These are phyloP conservation scores for Antigone vipio DNA, from an alignment of 2,113 vertebrate species.

Conservation along the genomic window DNA sequence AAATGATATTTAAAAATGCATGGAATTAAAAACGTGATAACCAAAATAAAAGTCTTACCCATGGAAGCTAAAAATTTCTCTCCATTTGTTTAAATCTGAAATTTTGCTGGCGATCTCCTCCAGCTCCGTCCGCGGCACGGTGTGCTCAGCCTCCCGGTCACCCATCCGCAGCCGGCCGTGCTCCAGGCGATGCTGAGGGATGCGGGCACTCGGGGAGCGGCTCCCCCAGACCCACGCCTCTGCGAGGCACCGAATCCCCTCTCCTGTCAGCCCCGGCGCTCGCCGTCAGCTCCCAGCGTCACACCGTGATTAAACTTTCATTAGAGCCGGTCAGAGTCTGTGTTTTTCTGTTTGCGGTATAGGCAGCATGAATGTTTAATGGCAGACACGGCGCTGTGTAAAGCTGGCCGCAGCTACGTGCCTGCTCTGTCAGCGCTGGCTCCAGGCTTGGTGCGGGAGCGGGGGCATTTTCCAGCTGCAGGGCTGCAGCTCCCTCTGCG, in stretches of 20 bases:
- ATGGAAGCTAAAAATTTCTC: slow-evolving; percentile 71
- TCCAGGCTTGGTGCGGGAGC: neutral
- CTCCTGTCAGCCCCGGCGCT: neutral
- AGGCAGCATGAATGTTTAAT: slow-evolving; percentile 55
- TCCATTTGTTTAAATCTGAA: slow-evolving; percentile 77
- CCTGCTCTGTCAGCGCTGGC: neutral
- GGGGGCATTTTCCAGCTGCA: neutral
- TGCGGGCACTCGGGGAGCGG: accelerated
- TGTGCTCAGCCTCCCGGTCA: accelerated
- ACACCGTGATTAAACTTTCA: neutral
- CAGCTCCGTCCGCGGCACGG: slow-evolving; percentile 2
- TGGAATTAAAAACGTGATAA: neutral
- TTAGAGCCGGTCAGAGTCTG: neutral
- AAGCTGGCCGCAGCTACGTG: neutral
- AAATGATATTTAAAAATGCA: neutral
- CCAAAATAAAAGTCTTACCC: slow-evolving; percentile 62
- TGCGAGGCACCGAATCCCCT: neutral
- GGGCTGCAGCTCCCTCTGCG: neutral
- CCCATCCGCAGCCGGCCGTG: neutral
- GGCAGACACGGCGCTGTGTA: neutral
- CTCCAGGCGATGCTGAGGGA: neutral
- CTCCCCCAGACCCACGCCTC: accelerated
- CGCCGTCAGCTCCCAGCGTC: neutral
- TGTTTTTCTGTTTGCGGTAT: neutral
- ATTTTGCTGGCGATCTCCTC: slow-evolving; percentile 73